Percentiles rank a stretch among this genome's conserved stretches.
Evolutionary conservation across 2,888 invertebrate genomes (phyloP).

Genomic region (Eucera pruinosa): DNA sequence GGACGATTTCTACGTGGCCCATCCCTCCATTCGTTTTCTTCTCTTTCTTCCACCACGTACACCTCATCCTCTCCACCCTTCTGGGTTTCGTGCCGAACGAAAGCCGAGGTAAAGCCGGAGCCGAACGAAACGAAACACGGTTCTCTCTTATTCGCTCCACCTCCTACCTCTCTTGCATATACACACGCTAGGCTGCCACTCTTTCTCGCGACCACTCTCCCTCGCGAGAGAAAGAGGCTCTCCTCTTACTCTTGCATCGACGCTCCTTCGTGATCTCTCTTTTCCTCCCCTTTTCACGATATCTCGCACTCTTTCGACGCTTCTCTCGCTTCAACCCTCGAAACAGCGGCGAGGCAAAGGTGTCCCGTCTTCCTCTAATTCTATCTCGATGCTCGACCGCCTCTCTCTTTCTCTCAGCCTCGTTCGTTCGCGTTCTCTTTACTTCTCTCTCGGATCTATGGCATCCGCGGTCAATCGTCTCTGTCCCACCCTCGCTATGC

Average conservation of each 20-base stretch:
- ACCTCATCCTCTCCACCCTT: conserved; percentile 63
- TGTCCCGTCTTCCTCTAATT: conserved; percentile 80
- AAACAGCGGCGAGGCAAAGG: conserved; percentile 55
- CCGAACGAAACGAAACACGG: conserved; percentile 79
- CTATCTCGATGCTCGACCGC: conserved; percentile 76
- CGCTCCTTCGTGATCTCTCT: conserved; percentile 51
- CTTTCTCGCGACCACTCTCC: conserved; percentile 37
- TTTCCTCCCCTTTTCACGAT: conserved; percentile 24
- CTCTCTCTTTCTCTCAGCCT: conserved; percentile 47
- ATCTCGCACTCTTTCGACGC: conserved; percentile 53
- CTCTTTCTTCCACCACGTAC: conserved; percentile 70
- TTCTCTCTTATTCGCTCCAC: conserved; percentile 80
- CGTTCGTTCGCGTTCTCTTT: conserved; percentile 29
- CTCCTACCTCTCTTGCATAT: conserved; percentile 64
- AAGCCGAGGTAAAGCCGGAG: conserved; percentile 73
- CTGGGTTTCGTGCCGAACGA: conserved; percentile 71
- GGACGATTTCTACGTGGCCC: conserved; percentile 74
- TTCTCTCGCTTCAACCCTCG: conserved; percentile 61
- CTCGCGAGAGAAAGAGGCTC: conserved; percentile 24
- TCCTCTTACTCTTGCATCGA: conserved; percentile 61
- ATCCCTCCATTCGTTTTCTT: conserved; percentile 67
- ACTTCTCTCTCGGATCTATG: conserved; percentile 8
- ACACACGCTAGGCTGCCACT: conserved; percentile 42
- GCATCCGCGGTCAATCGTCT: conserved; percentile 47
- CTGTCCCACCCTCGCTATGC: conserved; percentile 37